Conservation (phyloP, 2,113 vertebrate genomes). For the Daphoenositta chrysoptera region DNA sequence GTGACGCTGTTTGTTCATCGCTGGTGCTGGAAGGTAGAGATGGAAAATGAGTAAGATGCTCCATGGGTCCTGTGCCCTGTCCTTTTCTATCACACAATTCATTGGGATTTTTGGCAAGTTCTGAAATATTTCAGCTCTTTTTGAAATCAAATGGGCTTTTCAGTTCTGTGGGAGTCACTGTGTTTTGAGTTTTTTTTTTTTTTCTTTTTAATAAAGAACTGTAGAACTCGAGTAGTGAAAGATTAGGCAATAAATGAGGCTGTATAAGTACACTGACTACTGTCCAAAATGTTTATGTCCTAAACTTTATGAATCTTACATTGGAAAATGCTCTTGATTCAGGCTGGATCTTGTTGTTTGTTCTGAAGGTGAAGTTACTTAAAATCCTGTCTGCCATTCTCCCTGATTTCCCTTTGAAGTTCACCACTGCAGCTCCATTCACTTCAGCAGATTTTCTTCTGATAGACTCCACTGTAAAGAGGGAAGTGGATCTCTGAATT, state of each 20-base stretch:
- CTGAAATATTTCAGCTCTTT: background rate
- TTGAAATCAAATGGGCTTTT: background rate
- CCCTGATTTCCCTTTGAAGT: background rate
- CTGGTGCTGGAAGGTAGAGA: background rate
- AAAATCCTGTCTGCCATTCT: background rate
- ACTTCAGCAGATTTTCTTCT: background rate
- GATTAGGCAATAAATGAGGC: background rate
- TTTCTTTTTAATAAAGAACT: background rate
- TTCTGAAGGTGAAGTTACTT: background rate
- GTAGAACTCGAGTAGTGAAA: background rate
- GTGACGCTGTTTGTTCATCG: background rate
- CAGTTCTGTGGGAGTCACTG: background rate
- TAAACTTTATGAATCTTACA: background rate
- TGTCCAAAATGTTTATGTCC: background rate
- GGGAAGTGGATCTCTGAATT: background rate
- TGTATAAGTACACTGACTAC: background rate
- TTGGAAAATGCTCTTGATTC: background rate
- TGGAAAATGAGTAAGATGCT: background rate
- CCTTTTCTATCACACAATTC: background rate
- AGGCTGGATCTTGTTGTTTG: background rate
- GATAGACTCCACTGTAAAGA: background rate
- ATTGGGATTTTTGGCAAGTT: background rate
- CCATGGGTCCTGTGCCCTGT: background rate
- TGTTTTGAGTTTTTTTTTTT: background rate
- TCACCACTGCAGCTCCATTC: background rate